Evolutionary conservation across 92 coral and sea anemone genomes (phyloP).

Genomic region (Palythoa heliodiscus): DNA sequence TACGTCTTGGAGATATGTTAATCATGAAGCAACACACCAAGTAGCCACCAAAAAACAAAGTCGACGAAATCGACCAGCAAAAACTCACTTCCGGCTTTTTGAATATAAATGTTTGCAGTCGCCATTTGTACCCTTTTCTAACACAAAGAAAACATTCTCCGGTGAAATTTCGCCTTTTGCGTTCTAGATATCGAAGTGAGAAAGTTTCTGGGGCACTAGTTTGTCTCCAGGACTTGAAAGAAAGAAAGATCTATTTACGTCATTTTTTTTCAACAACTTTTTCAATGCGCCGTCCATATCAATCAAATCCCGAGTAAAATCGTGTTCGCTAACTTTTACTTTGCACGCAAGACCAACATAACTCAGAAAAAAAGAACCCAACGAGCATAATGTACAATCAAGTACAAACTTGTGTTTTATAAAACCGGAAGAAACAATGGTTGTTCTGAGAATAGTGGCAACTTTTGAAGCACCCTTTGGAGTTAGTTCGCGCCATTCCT

Average conservation of each 20-base stretch:
- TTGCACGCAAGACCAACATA: background rate
- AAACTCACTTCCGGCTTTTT: constrained; percentile 16
- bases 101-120: background rate
- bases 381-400: constrained; percentile 10
- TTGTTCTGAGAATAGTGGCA: background rate
- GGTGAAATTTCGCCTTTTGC: background rate
- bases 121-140: background rate
- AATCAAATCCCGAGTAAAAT: background rate
- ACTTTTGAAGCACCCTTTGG: constrained; percentile 45
- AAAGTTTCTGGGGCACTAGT: background rate
- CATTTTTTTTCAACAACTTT: constrained; percentile 11
- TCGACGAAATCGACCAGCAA: background rate
- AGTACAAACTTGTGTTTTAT: constrained; percentile 14
- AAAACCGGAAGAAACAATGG: constrained; percentile 43
- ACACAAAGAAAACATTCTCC: constrained; percentile 5
- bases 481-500: constrained; percentile 36
- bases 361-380: background rate
- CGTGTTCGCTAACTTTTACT: background rate
- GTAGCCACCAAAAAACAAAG: background rate
- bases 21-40: background rate
- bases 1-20: constrained; percentile 28
- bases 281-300: background rate
- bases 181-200: background rate
- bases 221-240: constrained; percentile 16
- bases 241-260: constrained; percentile 4